Conservation (phyloP, 2,797 vertebrate genomes). For the Protonibea diacanthus region DNA sequence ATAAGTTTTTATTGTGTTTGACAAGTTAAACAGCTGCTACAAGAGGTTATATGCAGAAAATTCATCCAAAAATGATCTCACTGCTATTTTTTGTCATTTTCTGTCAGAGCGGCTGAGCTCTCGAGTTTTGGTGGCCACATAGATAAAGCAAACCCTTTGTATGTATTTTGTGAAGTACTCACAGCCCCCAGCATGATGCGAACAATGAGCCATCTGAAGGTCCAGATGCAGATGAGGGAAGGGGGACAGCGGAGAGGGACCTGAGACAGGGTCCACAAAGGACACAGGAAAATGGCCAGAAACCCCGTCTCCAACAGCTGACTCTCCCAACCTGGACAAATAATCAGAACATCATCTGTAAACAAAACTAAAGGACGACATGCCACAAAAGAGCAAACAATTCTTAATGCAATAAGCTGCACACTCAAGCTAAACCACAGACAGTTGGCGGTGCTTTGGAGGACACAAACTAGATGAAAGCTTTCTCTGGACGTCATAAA, state of each 20-base stretch:
- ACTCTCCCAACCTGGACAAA: conserved; percentile 93
- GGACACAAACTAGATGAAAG: neutral
- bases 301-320: conserved; percentile 97
- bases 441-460: neutral
- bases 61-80: neutral
- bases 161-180: conserved; percentile 75
- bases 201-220: conserved; percentile 96
- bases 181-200: conserved; percentile 98
- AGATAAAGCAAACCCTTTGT: neutral
- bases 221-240: conserved; percentile 90
- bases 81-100: neutral
- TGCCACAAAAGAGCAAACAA: neutral
- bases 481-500: neutral
- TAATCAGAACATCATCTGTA: neutral
- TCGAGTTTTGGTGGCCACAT: neutral
- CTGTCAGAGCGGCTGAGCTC: neutral
- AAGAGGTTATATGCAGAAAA: neutral
- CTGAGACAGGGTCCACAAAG: conserved; percentile 89
- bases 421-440: neutral
- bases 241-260: conserved; percentile 87
- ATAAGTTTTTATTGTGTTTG: conserved; percentile 21
- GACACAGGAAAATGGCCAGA: conserved; percentile 94
- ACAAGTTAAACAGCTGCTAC: conserved; percentile 1
- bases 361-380: rapidly evolving
- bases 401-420: neutral